These are phyloP conservation scores for Drosophila auraria DNA, from an alignment of 1,140 invertebrate species.

Conservation along the genomic window DNA sequence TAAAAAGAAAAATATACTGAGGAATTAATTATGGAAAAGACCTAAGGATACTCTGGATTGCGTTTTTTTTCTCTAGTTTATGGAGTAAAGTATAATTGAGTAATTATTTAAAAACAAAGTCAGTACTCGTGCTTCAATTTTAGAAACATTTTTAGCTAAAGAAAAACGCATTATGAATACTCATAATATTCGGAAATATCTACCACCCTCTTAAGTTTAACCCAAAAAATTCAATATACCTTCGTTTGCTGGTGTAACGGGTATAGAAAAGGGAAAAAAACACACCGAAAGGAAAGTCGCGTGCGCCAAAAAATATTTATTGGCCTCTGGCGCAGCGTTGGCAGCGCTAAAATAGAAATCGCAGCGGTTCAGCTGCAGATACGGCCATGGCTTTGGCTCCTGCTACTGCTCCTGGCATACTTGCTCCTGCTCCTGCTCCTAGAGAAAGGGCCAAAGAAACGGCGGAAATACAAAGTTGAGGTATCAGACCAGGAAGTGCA, in stretches of 20 bases:
- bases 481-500: slow-evolving; percentile 79
- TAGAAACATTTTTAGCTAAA: neutral
- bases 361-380: slow-evolving; percentile 41
- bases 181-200: neutral
- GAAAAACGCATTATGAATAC: neutral
- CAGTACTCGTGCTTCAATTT: no score
- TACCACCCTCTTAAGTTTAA: no score
- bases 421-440: neutral
- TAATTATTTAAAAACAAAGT: no score
- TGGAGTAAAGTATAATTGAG: no score
- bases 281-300: slow-evolving; percentile 51
- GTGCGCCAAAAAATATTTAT: slow-evolving; percentile 76
- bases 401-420: neutral
- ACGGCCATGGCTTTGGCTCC: slow-evolving; percentile 9
- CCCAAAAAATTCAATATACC: slow-evolving; percentile 6
- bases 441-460: slow-evolving; percentile 65
- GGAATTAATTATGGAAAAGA: neutral
- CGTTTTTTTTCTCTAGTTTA: neutral
- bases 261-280: slow-evolving; percentile 1
- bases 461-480: slow-evolving; percentile 81
- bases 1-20: neutral
- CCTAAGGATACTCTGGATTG: neutral
- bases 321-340: slow-evolving; percentile 62
- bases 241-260: neutral
- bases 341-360: slow-evolving; percentile 78